These are phyloP conservation scores for Geophilus truncorum DNA, from an alignment of 2,888 invertebrate species.

Conservation along the genomic window DNA sequence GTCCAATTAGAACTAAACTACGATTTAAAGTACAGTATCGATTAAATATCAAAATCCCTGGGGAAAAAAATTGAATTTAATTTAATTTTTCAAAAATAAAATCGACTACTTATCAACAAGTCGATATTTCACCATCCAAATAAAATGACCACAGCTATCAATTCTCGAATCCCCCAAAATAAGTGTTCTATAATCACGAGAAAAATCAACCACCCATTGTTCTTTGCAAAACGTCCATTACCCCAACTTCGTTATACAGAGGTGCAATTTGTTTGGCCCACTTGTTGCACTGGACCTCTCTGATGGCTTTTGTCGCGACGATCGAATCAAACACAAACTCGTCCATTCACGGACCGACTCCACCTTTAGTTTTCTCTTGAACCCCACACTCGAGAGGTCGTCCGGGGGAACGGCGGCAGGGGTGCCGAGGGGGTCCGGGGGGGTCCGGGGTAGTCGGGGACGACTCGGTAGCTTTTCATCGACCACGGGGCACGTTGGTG, in stretches of 20 bases:
- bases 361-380: background rate
- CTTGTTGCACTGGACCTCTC: background rate
- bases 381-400: conserved; percentile 10
- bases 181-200: too few species aligned
- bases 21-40: too few species aligned
- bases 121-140: too few species aligned
- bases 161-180: too few species aligned
- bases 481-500: background rate
- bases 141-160: too few species aligned
- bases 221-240: too few species aligned
- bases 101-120: too few species aligned
- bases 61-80: too few species aligned
- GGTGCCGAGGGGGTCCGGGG: background rate
- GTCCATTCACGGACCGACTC: background rate
- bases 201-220: too few species aligned
- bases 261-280: background rate
- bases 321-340: background rate
- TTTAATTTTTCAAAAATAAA: too few species aligned
- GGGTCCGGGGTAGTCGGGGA: background rate
- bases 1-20: too few species aligned
- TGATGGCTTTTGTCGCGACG: background rate
- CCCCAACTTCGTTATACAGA: background rate
- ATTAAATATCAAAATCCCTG: too few species aligned
- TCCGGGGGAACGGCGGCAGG: background rate
- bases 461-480: background rate